Evolutionary conservation across 2,113 vertebrate genomes (phyloP), one percentile per base, ranked within the genome.

Genomic region (Alligator sinensis): DNA sequence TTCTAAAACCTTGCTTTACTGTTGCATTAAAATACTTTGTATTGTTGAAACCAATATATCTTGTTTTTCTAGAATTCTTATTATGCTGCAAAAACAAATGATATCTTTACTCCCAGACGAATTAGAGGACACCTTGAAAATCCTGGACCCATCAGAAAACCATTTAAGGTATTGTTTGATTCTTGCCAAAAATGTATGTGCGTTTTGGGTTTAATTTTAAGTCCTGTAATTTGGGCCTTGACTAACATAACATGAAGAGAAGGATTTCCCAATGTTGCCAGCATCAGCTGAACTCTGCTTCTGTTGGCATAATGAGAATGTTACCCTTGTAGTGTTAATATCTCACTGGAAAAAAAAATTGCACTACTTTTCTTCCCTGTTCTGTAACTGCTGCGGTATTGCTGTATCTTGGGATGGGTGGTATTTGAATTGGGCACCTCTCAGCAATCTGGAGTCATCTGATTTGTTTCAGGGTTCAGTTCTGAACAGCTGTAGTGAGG

Each of bases 31-130:
- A 30, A 59, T 22, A 47, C 76, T 95, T 88, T 59, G 13, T 92
- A 75, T 83, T 22, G 1, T 84, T 47, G 28, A 93, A 84, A 60
- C 77, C 95, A 89, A 24, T 85, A 85, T 17, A 55, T 89, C 61
- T 77, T 96, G 68, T 96, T 97, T 94, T 88, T 62, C 60, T 92
- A 98, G 97, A 98, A 96, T 96, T 91, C 92, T 75, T 97, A 98
- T 47, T 95, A 91, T 89, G 68, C 90, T 89, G 85, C 96, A 91
- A 97, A 96, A 89, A 91, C 91, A 84, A 97, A 91, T 77, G 94
- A 97, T 63, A 4, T 62, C 25, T 94, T 91, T 82, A 68, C 89
- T 88, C 84, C 96, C 64, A 95, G 97, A 84, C 68, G 19, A 30
- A 84, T 97, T 96, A 92, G 95, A 91, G 95, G 90, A 91, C 94